Evolutionary conservation across 2,113 vertebrate species (phyloP).

Genomic region (Columba janthina): DNA sequence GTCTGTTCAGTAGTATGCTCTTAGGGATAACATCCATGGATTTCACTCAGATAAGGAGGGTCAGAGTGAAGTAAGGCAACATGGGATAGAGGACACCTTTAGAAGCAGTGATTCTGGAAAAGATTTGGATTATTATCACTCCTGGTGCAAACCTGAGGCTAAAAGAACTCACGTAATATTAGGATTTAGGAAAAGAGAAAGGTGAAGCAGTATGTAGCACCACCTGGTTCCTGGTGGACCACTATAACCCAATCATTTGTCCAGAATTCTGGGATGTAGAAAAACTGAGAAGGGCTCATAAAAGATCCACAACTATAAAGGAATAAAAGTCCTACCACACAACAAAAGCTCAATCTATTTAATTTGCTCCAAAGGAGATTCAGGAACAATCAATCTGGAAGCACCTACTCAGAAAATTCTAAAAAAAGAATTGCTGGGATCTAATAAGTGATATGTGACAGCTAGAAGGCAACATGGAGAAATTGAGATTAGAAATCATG

Average conservation of each 20-base stretch:
- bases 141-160: not conserved
- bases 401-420: slow-evolving; percentile 11
- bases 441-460: not conserved
- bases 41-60: not conserved
- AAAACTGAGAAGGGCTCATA: not conserved
- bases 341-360: not conserved
- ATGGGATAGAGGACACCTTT: not conserved
- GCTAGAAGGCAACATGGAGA: not conserved
- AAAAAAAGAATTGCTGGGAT: slow-evolving; percentile 1
- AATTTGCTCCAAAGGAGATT: not conserved
- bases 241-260: not conserved
- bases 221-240: not conserved
- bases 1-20: not conserved
- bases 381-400: not conserved
- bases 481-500: not conserved
- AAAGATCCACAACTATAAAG: not conserved
- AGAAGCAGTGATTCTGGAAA: not conserved
- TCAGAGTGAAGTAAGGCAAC: not conserved
- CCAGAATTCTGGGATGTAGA: not conserved
- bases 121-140: not conserved
- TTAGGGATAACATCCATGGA: not conserved
- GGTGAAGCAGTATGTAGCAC: not conserved
- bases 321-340: not conserved
- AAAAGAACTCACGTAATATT: not conserved
- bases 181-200: not conserved